Evolutionary conservation across 2,113 vertebrate species (phyloP).

Genomic region (Cavia aperea): DNA sequence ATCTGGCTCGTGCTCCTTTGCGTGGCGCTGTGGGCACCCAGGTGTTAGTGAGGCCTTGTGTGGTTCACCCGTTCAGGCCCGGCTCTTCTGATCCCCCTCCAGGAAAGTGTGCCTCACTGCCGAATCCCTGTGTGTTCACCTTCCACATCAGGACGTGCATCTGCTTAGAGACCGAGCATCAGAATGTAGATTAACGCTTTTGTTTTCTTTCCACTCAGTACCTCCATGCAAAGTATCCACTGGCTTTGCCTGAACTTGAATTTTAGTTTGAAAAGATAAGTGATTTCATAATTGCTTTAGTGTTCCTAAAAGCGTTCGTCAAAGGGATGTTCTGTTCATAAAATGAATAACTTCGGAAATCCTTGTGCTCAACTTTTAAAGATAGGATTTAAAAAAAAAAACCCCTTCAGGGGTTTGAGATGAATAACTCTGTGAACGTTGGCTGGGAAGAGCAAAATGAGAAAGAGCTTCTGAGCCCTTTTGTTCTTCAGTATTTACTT

Average conservation of each 20-base stretch:
- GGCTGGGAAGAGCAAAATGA: background rate
- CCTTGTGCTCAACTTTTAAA: conserved; percentile 28
- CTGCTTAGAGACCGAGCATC: background rate
- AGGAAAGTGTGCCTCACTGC: conserved; percentile 27
- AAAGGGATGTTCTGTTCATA: conserved; percentile 30
- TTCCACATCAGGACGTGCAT: background rate
- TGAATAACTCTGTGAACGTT: background rate
- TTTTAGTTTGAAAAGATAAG: conserved; percentile 51
- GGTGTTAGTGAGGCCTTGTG: background rate
- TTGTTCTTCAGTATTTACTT: background rate
- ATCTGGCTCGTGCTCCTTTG: background rate
- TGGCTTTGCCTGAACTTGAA: conserved; percentile 33
- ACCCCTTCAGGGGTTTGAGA: background rate
- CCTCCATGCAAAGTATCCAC: background rate
- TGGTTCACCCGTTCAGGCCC: background rate
- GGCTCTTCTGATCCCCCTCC: conserved; percentile 2
- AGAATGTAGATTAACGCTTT: background rate
- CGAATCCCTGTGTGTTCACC: conserved; percentile 4
- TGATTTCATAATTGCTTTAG: background rate
- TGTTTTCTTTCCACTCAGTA: conserved; percentile 3
- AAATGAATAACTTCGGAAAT: conserved; percentile 29
- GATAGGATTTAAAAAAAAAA: conserved; percentile 21
- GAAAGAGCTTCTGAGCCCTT: background rate
- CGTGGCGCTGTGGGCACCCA: background rate
- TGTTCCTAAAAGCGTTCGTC: background rate